A percentile compares a stretch with the other conserved stretches of the same genome.
Evolutionary conservation across 1,140 invertebrate species (phyloP).

Genomic region (Nixonia krombeini): DNA sequence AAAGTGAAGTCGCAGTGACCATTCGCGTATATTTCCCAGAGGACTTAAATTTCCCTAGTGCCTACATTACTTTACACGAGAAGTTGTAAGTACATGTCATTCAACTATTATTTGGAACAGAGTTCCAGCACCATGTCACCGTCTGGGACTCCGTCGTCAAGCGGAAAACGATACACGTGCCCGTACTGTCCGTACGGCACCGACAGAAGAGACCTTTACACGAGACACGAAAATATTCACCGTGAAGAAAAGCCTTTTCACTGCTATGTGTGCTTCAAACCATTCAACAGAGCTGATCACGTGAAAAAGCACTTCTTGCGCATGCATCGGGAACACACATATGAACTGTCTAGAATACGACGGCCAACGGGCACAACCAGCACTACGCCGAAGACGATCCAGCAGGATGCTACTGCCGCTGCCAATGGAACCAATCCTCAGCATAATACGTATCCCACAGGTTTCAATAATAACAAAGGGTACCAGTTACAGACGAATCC

Average conservation of each 20-base stretch:
- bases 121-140: constrained; percentile 50
- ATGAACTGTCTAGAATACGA: constrained; percentile 87
- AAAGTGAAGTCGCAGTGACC: not conserved
- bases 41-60: not conserved
- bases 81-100: constrained; percentile 2
- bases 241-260: constrained; percentile 94
- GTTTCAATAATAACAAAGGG: constrained; percentile 58
- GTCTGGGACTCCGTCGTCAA: constrained; percentile 37
- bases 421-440: constrained; percentile 31
- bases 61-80: not conserved
- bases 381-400: constrained; percentile 47
- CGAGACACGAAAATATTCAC: constrained; percentile 96
- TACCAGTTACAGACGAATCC: constrained; percentile 57
- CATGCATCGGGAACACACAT: constrained; percentile 89
- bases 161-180: constrained; percentile 85
- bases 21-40: constrained; percentile 11
- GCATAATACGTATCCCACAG: constrained; percentile 47
- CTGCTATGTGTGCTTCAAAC: constrained; percentile 91
- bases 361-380: constrained; percentile 57
- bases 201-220: constrained; percentile 93
- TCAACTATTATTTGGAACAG: constrained; percentile 16
- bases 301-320: constrained; percentile 94
- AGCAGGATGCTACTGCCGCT: constrained; percentile 14
- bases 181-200: constrained; percentile 90
- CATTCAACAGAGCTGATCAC: constrained; percentile 95